Evolutionary conservation across 2,888 invertebrate species (phyloP).

Genomic region (Andrena trimmerana): DNA sequence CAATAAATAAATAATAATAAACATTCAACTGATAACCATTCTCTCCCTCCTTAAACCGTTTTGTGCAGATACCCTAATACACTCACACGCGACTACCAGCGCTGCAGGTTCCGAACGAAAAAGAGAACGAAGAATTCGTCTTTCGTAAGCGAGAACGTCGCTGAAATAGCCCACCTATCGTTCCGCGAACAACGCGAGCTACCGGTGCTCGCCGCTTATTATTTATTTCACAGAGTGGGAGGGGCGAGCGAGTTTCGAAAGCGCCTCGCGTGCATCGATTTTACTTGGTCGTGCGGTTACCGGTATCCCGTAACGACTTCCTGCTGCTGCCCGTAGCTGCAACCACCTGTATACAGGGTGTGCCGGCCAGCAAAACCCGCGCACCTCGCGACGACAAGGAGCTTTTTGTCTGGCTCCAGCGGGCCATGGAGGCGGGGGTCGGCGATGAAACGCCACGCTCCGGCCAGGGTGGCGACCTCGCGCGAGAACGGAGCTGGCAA

Average conservation of each 20-base stretch:
- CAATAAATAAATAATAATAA: too few relatives aligned
- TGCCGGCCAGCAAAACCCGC: conserved; percentile 2
- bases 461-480: background rate
- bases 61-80: too few relatives aligned
- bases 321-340: conserved; percentile 22
- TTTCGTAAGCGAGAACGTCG: background rate
- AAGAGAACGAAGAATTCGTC: background rate
- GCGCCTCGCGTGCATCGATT: conserved; percentile 60
- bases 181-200: background rate
- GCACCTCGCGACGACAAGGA: background rate
- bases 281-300: conserved; percentile 46
- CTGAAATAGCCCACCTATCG: conserved; percentile 3
- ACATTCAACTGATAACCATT: too few relatives aligned
- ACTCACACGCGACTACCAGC: too few relatives aligned
- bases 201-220: conserved; percentile 31
- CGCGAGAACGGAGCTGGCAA: background rate
- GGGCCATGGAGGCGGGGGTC: background rate
- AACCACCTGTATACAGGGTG: conserved; percentile 38
- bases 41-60: too few relatives aligned
- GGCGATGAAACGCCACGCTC: background rate
- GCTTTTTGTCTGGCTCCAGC: background rate
- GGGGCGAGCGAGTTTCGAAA: conserved; percentile 56
- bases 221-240: conserved; percentile 44
- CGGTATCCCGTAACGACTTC: conserved; percentile 55
- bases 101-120: too few relatives aligned